Conservation (phyloP, 2,797 vertebrate genomes). For the Helarctos malayanus region DNA sequence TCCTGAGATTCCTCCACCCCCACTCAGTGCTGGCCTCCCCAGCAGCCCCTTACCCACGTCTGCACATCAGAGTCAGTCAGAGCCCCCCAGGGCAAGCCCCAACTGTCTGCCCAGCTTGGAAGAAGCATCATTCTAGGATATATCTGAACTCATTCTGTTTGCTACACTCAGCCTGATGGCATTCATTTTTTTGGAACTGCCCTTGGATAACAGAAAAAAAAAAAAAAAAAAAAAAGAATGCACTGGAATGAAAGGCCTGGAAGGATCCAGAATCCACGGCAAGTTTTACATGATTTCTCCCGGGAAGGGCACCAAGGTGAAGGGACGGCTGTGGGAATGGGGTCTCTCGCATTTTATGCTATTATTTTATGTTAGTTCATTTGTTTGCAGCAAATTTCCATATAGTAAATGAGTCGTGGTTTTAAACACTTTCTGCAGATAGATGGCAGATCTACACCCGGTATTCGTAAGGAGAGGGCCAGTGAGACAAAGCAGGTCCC, state of each 20-base stretch:
- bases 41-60: too few species aligned
- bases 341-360: background rate
- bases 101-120: background rate
- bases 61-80: background rate
- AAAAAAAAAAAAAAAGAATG: background rate
- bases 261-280: background rate
- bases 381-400: slow-evolving; percentile 16
- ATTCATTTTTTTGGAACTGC: background rate
- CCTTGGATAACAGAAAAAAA: background rate
- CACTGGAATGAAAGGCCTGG: background rate
- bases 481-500: background rate
- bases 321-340: background rate
- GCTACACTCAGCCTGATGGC: background rate
- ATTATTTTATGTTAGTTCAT: background rate
- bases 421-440: background rate
- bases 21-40: background rate
- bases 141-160: background rate
- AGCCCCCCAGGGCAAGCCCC: background rate
- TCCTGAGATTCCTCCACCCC: background rate
- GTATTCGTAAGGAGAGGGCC: background rate
- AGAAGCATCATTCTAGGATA: background rate
- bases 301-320: background rate
- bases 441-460: background rate
- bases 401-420: background rate
- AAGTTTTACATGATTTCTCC: background rate